Percentiles rank a stretch among this genome's conserved stretches.
Evolutionary conservation across 2,888 invertebrate species (phyloP).

Genomic region (Phyllotreta cruciferae): DNA sequence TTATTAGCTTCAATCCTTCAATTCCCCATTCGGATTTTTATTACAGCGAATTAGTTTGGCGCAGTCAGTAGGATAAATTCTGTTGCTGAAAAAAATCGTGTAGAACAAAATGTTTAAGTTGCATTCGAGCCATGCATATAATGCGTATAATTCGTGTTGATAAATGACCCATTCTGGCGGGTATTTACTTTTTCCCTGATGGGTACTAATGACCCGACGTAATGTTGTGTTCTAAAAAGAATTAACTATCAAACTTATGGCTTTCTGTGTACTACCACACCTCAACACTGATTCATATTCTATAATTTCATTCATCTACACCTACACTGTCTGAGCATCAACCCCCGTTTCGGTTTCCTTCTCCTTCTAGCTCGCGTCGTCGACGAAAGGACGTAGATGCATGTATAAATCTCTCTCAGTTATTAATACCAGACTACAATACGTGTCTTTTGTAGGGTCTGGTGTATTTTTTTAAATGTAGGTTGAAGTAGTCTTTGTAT

Average conservation of each 20-base stretch:
- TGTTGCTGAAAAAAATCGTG: no score
- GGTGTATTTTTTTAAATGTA: slow-evolving; percentile 49
- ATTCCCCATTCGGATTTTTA: not conserved
- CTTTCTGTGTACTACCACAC: slow-evolving; percentile 41
- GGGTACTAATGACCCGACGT: slow-evolving; percentile 33
- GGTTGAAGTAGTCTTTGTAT: slow-evolving; percentile 41
- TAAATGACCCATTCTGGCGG: slow-evolving; percentile 19
- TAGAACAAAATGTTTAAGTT: no score
- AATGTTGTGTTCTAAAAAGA: slow-evolving; percentile 38
- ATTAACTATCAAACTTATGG: slow-evolving; percentile 41
- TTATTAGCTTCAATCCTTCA: not conserved
- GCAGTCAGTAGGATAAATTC: not conserved
- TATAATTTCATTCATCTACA: slow-evolving; percentile 45
- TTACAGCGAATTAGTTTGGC: not conserved
- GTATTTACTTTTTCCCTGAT: slow-evolving; percentile 27
- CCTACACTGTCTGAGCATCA: slow-evolving; percentile 43
- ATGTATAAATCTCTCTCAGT: slow-evolving; percentile 46
- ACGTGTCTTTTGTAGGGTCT: slow-evolving; percentile 51
- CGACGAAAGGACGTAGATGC: slow-evolving; percentile 31
- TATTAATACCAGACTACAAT: slow-evolving; percentile 54
- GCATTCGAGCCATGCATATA: not conserved
- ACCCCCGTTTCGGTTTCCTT: slow-evolving; percentile 38
- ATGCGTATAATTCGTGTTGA: slow-evolving; percentile 20
- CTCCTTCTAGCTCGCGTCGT: slow-evolving; percentile 33
- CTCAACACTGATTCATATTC: slow-evolving; percentile 44